Evolutionary conservation across 2,113 vertebrate genomes (phyloP).

Genomic region (Agelaius tricolor): DNA sequence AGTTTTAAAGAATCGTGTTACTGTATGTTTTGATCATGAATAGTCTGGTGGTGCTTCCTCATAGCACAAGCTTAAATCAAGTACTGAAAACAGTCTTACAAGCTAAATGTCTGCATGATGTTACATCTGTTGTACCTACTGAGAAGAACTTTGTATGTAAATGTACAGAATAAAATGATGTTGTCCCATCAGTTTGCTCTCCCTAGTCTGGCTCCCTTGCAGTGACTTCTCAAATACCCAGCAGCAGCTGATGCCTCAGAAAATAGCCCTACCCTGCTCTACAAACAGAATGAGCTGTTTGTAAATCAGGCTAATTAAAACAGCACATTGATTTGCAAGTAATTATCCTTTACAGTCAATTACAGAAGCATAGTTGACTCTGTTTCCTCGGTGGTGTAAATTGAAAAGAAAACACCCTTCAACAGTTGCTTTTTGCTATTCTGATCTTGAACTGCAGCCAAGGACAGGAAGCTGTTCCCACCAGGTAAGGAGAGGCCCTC

Average conservation of each 20-base stretch:
- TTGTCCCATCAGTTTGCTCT: conserved; percentile 68
- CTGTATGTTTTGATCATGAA: conserved; percentile 66
- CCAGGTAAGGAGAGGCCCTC: neutral
- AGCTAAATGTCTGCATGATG: conserved; percentile 83
- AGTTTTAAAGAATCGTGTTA: conserved; percentile 69
- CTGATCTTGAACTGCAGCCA: neutral
- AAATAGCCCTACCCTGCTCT: neutral
- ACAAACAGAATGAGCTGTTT: neutral
- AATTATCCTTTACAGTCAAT: neutral
- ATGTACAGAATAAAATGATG: conserved; percentile 82
- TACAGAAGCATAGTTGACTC: neutral
- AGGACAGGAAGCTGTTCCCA: neutral
- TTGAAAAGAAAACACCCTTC: neutral
- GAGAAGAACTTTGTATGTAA: conserved; percentile 79
- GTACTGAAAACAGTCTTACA: conserved; percentile 76
- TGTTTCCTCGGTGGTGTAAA: neutral
- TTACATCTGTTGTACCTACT: conserved; percentile 78
- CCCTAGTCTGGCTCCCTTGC: conserved; percentile 53
- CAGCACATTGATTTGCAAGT: neutral
- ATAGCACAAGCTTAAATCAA: conserved; percentile 78
- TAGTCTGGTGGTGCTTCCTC: conserved; percentile 76
- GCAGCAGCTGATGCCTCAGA: neutral
- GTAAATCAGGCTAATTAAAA: neutral
- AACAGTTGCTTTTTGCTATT: neutral
- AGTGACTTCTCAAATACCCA: neutral